Evolutionary conservation across 1,140 invertebrate species (phyloP).

Genomic region (Drosophila willistoni): DNA sequence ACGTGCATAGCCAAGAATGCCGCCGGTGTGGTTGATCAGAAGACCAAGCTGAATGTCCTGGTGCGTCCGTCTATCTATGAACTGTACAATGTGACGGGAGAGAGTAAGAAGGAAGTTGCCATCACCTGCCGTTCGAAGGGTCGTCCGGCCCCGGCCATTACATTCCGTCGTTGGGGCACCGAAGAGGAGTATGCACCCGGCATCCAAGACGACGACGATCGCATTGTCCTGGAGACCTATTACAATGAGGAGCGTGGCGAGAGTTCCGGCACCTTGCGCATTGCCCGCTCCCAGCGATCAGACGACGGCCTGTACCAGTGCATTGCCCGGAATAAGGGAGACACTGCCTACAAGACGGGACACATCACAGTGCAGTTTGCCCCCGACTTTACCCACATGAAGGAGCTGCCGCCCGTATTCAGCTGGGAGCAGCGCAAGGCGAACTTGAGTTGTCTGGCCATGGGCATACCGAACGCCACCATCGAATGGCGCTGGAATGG

Average conservation of each 20-base stretch:
- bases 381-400: conserved; percentile 90
- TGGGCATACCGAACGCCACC: conserved; percentile 92
- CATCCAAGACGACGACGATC: conserved; percentile 86
- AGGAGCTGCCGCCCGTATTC: conserved; percentile 88
- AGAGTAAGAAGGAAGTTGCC: conserved; percentile 86
- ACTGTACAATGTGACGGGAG: conserved; percentile 89
- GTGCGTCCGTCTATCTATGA: conserved; percentile 92
- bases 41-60: conserved; percentile 85
- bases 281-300: conserved; percentile 85
- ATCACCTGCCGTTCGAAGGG: conserved; percentile 91
- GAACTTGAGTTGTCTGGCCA: conserved; percentile 93
- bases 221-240: conserved; percentile 86
- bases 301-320: conserved; percentile 96
- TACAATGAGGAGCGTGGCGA: conserved; percentile 85
- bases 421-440: conserved; percentile 91
- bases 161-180: conserved; percentile 86
- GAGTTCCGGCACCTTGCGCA: conserved; percentile 86
- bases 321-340: conserved; percentile 91
- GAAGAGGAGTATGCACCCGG: conserved; percentile 86
- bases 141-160: conserved; percentile 89
- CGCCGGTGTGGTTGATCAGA: conserved; percentile 88
- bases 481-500: conserved; percentile 91
- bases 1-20: conserved; percentile 92
- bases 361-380: conserved; percentile 93
- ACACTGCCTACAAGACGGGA: conserved; percentile 88